Percentiles rank a stretch among this genome's conserved stretches.
phyloP scores from a whole-genome alignment of 2,888 invertebrate genomes.

The Euspilapteryx auroguttella region DNA sequence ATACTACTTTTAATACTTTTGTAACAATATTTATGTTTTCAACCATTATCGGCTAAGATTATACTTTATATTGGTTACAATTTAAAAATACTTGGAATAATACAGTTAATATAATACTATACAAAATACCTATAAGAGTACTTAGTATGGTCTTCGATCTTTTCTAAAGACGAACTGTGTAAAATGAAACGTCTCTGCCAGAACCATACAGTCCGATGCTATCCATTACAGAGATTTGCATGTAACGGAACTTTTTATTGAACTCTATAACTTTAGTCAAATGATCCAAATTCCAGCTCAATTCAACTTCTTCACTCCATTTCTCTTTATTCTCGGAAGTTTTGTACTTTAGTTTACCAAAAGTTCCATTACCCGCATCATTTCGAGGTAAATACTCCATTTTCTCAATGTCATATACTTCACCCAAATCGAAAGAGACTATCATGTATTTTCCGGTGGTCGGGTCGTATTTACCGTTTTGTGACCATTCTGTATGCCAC shows the following conservation, averaged over 20 bases:
- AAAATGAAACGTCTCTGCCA: constrained; percentile 24
- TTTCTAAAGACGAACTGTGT: too few relatives aligned
- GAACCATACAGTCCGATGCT: constrained; percentile 32
- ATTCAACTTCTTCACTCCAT: too few relatives aligned
- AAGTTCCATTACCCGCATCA: constrained; percentile 34
- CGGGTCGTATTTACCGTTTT: constrained; percentile 13
- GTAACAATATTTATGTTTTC: too few relatives aligned
- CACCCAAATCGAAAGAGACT: constrained; percentile 20
- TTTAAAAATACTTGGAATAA: too few relatives aligned
- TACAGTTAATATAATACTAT: too few relatives aligned
- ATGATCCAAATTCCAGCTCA: constrained; percentile 19
- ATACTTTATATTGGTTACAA: too few relatives aligned
- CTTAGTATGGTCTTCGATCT: too few relatives aligned
- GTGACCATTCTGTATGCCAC: constrained; percentile 27
- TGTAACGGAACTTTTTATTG: constrained; percentile 18
- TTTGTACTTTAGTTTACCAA: constrained; percentile 23
- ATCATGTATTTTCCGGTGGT: constrained; percentile 14
- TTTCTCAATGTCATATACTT: constrained; percentile 19
- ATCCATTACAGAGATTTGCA: constrained; percentile 23
- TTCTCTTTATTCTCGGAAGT: constrained; percentile 19
- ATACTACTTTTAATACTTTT: too few relatives aligned
- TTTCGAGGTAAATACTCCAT: constrained; percentile 29
- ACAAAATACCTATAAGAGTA: too few relatives aligned
- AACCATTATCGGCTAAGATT: too few relatives aligned
- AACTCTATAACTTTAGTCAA: constrained; percentile 20